phyloP scores from a whole-genome alignment of 1,140 invertebrate species.

The Magallana angulata region DNA sequence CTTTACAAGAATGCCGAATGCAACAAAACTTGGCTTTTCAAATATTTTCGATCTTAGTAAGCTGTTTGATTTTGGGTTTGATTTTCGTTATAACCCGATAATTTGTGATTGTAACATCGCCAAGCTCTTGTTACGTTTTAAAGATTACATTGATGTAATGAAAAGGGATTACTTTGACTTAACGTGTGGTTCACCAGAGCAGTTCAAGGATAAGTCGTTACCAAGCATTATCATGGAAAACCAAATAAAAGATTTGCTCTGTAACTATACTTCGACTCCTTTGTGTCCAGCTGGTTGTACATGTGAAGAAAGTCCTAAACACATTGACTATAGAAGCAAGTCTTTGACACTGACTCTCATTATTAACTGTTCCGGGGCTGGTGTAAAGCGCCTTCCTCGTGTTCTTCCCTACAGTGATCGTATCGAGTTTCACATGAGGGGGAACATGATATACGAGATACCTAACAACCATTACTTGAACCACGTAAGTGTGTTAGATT shows the following conservation, averaged over 20 bases:
- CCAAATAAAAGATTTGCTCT: background rate
- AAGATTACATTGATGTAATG: background rate
- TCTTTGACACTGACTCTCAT: background rate
- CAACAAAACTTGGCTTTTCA: background rate
- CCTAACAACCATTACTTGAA: background rate
- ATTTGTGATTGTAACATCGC: background rate
- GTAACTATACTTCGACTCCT: slow-evolving; percentile 10
- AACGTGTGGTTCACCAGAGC: background rate
- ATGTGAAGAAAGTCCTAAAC: background rate
- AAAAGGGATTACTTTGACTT: background rate
- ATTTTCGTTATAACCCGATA: background rate
- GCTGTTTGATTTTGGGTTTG: background rate
- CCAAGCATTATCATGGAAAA: background rate
- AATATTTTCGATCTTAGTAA: background rate
- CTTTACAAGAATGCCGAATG: background rate
- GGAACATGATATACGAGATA: background rate
- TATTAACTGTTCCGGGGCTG: background rate
- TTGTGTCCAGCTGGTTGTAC: background rate
- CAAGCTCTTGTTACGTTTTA: background rate
- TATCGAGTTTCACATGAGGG: background rate
- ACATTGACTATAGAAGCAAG: too few species aligned
- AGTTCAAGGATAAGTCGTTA: background rate
- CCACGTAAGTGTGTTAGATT: background rate
- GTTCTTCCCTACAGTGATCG: background rate
- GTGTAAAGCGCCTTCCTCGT: background rate